Evolutionary conservation across 1,140 invertebrate species (phyloP), one percentile per base, ranked within the genome.

Genomic region (Drosophila repletoides): DNA sequence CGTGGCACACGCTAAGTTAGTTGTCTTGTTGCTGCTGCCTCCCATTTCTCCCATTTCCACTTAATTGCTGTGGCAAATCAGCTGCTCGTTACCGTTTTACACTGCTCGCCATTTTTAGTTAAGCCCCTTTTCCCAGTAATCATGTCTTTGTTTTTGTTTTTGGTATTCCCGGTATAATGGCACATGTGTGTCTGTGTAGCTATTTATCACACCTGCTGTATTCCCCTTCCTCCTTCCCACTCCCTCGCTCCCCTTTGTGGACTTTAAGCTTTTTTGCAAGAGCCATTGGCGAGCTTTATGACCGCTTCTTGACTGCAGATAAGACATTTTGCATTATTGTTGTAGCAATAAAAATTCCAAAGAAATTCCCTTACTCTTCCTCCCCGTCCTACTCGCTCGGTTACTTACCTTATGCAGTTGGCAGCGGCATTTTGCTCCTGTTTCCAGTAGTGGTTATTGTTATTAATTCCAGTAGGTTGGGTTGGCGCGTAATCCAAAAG

Each of bases 341-440:
- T 26, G 19, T 45, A 10, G 56, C 64, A 67, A 67, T 67, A 61
- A 63, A 61, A 63, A 72, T 67, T 63, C 43, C 45, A 61, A 40
- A 51, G 38, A 61, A 66, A 66, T 60, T 10, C 53, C 61, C 34
- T 41, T 36, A 38, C 26, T 33, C 10, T 21, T 31, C 26, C 21
- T 33, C 21, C 21, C 14, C 24, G 26, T 53, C 9, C 4, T 7
- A 22, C 5, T 28, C 7, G 3, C 2, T 14, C 29, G 12, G n/a
- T n/a, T 9, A 14, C 75, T 83, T 60, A 88, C 84, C 84, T 88
- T 88, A 88, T 53, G 72, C 75, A 64, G 68, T 80, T 58, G 72
- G 58, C 64, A 63, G 43, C 64, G 68, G 43, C 58, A 69, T 72
- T 68, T 70, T 73, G 22, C 7, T 66, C 34, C 17, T 53, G 9